Evolutionary conservation across 2,113 vertebrate species (phyloP).

Genomic region (Pteruthius melanotis): DNA sequence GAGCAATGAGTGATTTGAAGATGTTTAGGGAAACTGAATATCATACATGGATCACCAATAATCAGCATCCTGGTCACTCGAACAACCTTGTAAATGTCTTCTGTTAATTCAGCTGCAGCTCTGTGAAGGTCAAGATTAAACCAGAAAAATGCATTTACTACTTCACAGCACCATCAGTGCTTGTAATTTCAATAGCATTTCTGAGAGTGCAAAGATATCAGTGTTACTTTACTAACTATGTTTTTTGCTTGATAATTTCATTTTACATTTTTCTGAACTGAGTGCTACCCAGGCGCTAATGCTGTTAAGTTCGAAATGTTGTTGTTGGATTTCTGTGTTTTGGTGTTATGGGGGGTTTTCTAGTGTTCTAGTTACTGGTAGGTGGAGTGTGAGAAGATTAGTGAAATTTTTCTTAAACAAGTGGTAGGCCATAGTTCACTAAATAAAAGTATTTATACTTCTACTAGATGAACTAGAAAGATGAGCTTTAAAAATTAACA

Average conservation of each 20-base stretch:
- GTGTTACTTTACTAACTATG: background rate
- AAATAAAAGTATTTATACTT: background rate
- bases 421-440: background rate
- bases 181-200: background rate
- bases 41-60: background rate
- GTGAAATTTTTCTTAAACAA: background rate
- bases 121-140: background rate
- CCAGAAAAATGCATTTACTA: background rate
- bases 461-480: background rate
- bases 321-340: background rate
- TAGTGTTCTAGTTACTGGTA: background rate
- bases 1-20: background rate
- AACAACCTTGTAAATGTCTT: background rate
- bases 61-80: background rate
- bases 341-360: rapidly evolving
- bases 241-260: background rate
- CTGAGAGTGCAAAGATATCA: background rate
- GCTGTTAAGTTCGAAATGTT: background rate
- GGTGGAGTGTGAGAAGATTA: background rate
- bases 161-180: background rate
- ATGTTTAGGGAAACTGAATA: background rate
- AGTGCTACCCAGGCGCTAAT: background rate
- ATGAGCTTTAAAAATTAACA: background rate
- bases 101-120: background rate
- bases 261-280: background rate